Base-by-base conservation (phyloP, 2,888 invertebrate genomes). In the Venusia cambrica region DNA sequence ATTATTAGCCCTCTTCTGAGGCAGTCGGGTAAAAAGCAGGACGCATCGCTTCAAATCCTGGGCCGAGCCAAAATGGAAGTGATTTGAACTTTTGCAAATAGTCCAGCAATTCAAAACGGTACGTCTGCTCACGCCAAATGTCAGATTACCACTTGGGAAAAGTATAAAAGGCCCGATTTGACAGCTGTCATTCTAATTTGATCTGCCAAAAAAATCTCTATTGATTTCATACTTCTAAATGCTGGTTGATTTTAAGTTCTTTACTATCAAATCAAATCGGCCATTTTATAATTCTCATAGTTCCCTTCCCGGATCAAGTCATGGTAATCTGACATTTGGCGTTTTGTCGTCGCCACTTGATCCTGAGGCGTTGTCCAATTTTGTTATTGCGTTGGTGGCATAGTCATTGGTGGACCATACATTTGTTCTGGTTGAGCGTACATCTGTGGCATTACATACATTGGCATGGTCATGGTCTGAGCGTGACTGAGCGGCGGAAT, bases 291-390 rank as follows among this genome's bases (percentile, higher is more conserved):
- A 29, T 27, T 30, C 43, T 26, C 51, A 51, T 50, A 45, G 15
- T 32, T 38, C 19, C 45, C 25, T 47, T 60, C n/a, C n/a, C 50
- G 75, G 81, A 84, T 74, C 84, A 81, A 83, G 79, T 44, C 73
- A 78, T 81, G 84, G 76, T 69, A 76, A 77, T 65, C 81, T 85
- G 87, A 74, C 87, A 85, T 84, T 80, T 83, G 85, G 81, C 83
- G 58, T 39, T 48, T 51, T 56, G 51, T 52, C 59, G 53, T 58
- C 55, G 77, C 73, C 74, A 80, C 85, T 84, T 84, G 85, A 85
- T 81, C 85, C 76, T 49, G 43, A 48, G 36, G 41, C 37, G 46
- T 33, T 72, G 79, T 81, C 80, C 83, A 84, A 80, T 80, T 77
- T 39, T 45, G 48, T 73, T 73, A 78, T 69, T 71, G 73, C 48